Percentiles rank a stretch among this genome's conserved stretches.
phyloP scores from a whole-genome alignment of 2,888 invertebrate genomes.

The Globia sparganii region DNA sequence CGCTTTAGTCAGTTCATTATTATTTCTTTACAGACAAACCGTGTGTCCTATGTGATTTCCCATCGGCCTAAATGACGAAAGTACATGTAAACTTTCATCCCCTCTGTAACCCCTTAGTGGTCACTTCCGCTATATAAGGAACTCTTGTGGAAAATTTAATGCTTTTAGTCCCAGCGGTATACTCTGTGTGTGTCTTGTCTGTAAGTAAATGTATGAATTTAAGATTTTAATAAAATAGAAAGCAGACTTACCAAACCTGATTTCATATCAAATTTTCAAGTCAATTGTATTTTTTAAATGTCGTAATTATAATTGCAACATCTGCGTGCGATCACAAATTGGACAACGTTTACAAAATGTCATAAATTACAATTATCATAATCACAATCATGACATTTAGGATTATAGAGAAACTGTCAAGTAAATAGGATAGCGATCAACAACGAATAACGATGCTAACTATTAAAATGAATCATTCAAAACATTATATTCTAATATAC shows the following conservation, averaged over 20 bases:
- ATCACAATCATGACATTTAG: constrained; percentile 18
- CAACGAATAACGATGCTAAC: constrained; percentile 30
- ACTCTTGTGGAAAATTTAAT: background rate
- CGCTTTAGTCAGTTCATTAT: background rate
- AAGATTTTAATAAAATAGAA: background rate
- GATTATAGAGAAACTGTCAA: constrained; percentile 22
- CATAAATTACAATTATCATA: constrained; percentile 28
- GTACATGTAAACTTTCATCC: background rate
- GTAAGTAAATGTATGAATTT: background rate
- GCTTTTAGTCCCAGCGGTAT: background rate
- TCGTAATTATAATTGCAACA: background rate
- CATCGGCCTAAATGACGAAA: background rate
- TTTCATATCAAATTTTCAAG: background rate
- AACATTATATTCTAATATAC: constrained; percentile 48
- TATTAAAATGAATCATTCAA: constrained; percentile 49
- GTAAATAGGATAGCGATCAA: constrained; percentile 38
- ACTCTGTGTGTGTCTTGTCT: background rate
- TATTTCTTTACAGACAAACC: background rate
- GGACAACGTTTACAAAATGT: background rate
- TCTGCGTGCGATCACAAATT: background rate
- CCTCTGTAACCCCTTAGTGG: background rate
- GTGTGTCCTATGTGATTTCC: background rate
- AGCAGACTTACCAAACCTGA: too few relatives aligned
- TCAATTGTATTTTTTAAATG: background rate
- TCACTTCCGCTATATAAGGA: background rate